phyloP scores from a whole-genome alignment of 2,888 invertebrate genomes.

The Hypsopygia costalis region DNA sequence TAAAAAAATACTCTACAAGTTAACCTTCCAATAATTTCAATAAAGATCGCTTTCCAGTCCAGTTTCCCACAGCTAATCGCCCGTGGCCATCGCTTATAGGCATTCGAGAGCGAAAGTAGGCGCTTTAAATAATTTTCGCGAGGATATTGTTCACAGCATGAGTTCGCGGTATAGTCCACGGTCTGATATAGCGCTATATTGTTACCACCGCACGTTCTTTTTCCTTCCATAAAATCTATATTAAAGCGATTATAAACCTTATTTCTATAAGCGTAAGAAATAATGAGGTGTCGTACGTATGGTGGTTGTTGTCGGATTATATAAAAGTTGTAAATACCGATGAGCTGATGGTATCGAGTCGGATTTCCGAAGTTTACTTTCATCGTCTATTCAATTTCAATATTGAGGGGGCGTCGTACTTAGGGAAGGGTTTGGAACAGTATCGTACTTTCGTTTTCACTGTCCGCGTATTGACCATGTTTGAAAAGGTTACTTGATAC shows the following conservation, averaged over 20 bases:
- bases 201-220: background rate
- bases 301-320: conserved; percentile 13
- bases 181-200: background rate
- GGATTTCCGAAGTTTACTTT: conserved; percentile 32
- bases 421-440: conserved; percentile 22
- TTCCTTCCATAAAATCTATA: background rate
- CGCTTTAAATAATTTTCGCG: conserved; percentile 67
- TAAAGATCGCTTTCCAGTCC: background rate
- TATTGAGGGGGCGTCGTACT: conserved; percentile 28
- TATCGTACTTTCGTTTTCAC: conserved; percentile 37
- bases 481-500: no score
- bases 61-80: background rate
- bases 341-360: conserved; percentile 26
- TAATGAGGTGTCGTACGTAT: no score
- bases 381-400: conserved; percentile 29
- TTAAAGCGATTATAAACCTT: background rate
- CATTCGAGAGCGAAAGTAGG: conserved; percentile 49
- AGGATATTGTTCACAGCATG: conserved; percentile 73
- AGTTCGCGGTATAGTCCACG: conserved; percentile 21
- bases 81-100: background rate
- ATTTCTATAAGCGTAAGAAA: conserved; percentile 1
- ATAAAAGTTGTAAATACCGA: conserved; percentile 19
- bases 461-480: conserved; percentile 3
- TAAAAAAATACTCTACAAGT: background rate
- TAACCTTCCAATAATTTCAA: background rate